Base-by-base conservation (phyloP, 2,888 invertebrate genomes). In the Tinea pellionella region DNA sequence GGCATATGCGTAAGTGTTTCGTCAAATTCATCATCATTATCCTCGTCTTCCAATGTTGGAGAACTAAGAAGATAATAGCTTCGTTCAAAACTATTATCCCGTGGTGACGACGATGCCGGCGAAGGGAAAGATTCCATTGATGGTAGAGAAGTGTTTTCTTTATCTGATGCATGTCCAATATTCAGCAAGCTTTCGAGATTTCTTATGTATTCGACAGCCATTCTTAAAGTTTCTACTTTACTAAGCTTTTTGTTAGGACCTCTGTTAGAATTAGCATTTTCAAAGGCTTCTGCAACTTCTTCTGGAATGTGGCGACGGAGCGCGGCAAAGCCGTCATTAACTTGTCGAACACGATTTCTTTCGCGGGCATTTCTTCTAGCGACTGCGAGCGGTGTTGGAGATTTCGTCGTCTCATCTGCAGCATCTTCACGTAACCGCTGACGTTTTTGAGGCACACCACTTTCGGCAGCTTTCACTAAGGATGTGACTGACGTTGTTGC, bases 311-410 rank as follows among this genome's bases (percentile, higher is more conserved):
- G 95, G 67, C 94, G 93, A 16, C 96, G 89, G 0, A 96, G 81
- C n/a, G 93, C 93, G 0, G 95, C 94, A 75, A 96, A 96, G 15
- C 96, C 96, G 70, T 95, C 94, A 80, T 96, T 96, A 24, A 96
- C 96, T 89, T 96, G 96, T 67, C 96, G 95, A 9, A 97, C 97
- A 62, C 97, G 90, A 80, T 97, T 97, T 16, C 97, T 88, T 89
- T 97, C 97, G 60, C 97, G 90, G 63, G 96, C 97, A 84, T 97
- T 98, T 70, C 97, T 88, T 53, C 96, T 88, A 0, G 96, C 96
- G 7, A 96, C 96, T 0, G 96, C 93, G 18, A 94, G 90, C 0
- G 94, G 94, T 59, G 92, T 92, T 2, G 94, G 92, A 61, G 91
- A 78, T 7, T 85, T 82, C 62, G 81, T 77, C 61, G 69, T 75